phyloP scores from a whole-genome alignment of 2,113 vertebrate species.

The Mixornis gularis region DNA sequence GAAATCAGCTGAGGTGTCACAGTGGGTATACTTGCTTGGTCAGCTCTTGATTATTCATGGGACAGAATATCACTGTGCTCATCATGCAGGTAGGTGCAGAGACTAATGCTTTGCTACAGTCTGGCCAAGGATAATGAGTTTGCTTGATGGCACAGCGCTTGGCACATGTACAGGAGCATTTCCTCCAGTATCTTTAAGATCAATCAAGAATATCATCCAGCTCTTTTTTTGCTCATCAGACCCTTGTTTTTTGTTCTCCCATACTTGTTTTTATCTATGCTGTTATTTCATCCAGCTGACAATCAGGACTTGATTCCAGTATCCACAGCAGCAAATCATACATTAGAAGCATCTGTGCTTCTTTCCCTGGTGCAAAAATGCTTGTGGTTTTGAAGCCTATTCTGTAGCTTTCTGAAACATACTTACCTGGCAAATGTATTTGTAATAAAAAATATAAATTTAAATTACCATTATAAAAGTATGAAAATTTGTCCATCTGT shows the following conservation, averaged over 20 bases:
- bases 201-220: not conserved
- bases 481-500: not conserved
- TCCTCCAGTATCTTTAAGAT: not conserved
- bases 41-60: not conserved
- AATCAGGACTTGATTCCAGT: not conserved
- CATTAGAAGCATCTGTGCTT: not conserved
- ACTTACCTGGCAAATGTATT: not conserved
- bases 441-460: not conserved
- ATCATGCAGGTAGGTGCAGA: not conserved
- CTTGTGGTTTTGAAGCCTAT: not conserved
- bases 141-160: rapidly evolving
- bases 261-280: not conserved
- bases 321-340: not conserved
- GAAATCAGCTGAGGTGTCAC: not conserved
- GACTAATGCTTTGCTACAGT: not conserved
- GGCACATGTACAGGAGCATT: not conserved
- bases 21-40: not conserved
- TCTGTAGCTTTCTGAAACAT: not conserved
- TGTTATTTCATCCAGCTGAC: not conserved
- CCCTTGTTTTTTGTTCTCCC: not conserved
- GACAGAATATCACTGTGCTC: not conserved
- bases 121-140: not conserved
- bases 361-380: not conserved
- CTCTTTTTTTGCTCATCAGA: not conserved
- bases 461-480: not conserved